Conservation (phyloP, 2,888 invertebrate genomes). For the Fabriciana adippe region DNA sequence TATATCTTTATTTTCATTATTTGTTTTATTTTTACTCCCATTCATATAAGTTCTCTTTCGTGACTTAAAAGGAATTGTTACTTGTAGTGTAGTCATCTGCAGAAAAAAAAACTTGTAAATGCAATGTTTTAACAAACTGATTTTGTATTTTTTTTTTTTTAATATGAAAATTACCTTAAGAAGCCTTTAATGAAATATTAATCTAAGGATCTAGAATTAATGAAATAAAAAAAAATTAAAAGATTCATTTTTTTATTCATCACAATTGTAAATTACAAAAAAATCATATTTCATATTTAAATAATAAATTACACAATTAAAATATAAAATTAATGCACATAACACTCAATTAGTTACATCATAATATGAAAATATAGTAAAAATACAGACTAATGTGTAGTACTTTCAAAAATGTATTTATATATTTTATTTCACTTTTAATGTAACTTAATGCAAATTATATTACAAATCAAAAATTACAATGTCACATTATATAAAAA, state of each 20-base stretch:
- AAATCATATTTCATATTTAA: slow-evolving; percentile 16
- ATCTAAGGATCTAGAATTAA: background rate
- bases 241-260: slow-evolving; percentile 26
- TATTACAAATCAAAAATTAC: slow-evolving; percentile 13
- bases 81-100: slow-evolving; percentile 75
- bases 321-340: slow-evolving; percentile 16
- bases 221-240: slow-evolving; percentile 19
- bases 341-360: slow-evolving; percentile 8
- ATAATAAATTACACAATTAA: slow-evolving; percentile 22
- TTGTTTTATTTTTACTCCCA: slow-evolving; percentile 48
- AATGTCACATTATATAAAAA: slow-evolving; percentile 38
- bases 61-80: slow-evolving; percentile 73
- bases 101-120: slow-evolving; percentile 12
- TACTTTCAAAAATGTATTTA: background rate
- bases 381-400: background rate
- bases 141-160: background rate
- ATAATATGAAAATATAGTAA: slow-evolving; percentile 10
- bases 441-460: background rate
- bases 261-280: slow-evolving; percentile 22
- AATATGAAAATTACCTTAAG: slow-evolving; percentile 14
- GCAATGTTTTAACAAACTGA: background rate
- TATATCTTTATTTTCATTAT: slow-evolving; percentile 57
- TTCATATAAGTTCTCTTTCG: slow-evolving; percentile 67
- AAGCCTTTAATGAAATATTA: background rate
- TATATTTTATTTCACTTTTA: background rate